Conservation (phyloP, 2,888 invertebrate genomes). For the Alsophila aescularia region DNA sequence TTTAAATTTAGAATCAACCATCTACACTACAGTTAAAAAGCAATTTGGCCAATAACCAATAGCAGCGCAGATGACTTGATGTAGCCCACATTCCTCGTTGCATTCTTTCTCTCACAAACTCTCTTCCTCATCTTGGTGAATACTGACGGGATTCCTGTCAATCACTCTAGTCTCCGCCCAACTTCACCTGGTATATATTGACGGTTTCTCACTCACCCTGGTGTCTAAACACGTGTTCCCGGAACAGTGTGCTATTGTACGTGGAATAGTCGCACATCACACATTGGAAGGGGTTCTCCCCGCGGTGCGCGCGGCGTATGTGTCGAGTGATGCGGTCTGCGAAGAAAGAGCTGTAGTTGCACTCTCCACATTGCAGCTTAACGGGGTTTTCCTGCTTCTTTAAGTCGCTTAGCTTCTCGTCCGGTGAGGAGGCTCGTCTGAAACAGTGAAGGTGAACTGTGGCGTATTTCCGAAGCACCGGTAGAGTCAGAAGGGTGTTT, state of each 20-base stretch:
- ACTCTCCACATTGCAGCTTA: slow-evolving; percentile 14
- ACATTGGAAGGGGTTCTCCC: slow-evolving; percentile 69
- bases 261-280: slow-evolving; percentile 72
- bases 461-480: too few relatives aligned
- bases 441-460: neutral
- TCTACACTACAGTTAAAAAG: too few relatives aligned
- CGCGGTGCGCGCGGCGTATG: slow-evolving; percentile 57
- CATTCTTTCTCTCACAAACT: too few relatives aligned
- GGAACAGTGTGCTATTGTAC: slow-evolving; percentile 63
- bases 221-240: slow-evolving; percentile 68
- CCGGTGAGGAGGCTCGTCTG: slow-evolving; percentile 12
- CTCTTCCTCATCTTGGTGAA: too few relatives aligned
- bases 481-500: too few relatives aligned
- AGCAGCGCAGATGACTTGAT: too few relatives aligned
- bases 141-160: too few relatives aligned
- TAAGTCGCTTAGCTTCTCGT: neutral
- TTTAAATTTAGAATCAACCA: too few relatives aligned
- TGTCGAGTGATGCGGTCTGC: slow-evolving; percentile 58
- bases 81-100: too few relatives aligned
- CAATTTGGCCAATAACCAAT: too few relatives aligned
- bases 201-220: slow-evolving; percentile 51
- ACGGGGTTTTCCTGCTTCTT: neutral
- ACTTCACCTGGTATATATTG: too few relatives aligned
- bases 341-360: neutral
- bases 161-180: too few relatives aligned